A percentile compares a stretch with the other conserved stretches of the same genome.
phyloP scores from a whole-genome alignment of 2,888 invertebrate genomes.

The Silvanus unidentatus region DNA sequence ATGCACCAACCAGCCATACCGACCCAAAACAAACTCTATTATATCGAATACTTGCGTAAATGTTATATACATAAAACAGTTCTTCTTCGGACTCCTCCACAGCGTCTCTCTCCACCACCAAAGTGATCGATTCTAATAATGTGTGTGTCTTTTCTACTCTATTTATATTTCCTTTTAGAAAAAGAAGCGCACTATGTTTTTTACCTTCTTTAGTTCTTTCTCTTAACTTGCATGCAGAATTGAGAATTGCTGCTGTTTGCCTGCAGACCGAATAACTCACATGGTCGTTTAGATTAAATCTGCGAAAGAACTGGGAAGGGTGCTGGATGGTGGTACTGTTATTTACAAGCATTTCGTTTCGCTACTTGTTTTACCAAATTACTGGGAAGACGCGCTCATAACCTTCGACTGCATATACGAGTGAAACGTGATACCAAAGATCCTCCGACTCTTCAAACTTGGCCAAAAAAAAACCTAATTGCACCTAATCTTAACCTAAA shows the following conservation, averaged over 20 bases:
- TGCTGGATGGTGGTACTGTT: conserved; percentile 23
- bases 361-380: conserved; percentile 45
- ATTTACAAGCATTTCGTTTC: conserved; percentile 37
- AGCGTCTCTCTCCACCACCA: too few species aligned
- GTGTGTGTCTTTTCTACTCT: too few species aligned
- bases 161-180: not conserved
- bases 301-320: conserved; percentile 16
- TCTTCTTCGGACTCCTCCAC: too few species aligned
- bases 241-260: conserved; percentile 26
- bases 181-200: not conserved
- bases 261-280: conserved; percentile 42
- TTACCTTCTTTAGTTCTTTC: not conserved
- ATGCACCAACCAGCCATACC: conserved; percentile 35
- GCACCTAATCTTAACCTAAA: too few species aligned
- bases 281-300: conserved; percentile 43
- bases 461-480: too few species aligned
- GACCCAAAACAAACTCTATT: conserved; percentile 10
- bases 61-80: too few species aligned
- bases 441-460: too few species aligned
- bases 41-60: too few species aligned
- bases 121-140: too few species aligned
- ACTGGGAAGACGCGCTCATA: conserved; percentile 38
- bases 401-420: too few species aligned
- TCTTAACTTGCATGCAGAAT: conserved; percentile 1
- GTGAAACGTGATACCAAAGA: too few species aligned